Conservation (phyloP, 2,888 invertebrate species). For the Glyphotaelius pellucidus region DNA sequence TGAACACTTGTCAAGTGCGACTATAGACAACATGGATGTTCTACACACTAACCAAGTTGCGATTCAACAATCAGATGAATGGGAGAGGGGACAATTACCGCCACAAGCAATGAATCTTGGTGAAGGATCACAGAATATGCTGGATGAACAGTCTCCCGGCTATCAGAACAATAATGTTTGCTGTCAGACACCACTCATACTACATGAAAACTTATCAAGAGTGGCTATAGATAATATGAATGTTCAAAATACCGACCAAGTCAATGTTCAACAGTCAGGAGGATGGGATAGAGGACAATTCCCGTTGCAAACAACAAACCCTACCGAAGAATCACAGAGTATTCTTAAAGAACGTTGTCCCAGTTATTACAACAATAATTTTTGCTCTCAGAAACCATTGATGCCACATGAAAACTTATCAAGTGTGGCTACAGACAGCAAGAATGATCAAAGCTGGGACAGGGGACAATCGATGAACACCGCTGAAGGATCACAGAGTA, state of each 20-base stretch:
- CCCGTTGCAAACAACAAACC: not conserved
- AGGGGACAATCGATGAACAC: not conserved
- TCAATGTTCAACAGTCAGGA: not conserved
- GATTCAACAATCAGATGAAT: not conserved
- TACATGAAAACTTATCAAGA: conserved; percentile 18
- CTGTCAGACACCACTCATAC: not conserved
- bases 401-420: not conserved
- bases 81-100: not conserved
- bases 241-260: not conserved
- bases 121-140: conserved; percentile 4
- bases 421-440: not conserved
- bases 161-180: too few species aligned
- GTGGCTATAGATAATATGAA: not conserved
- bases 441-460: not conserved
- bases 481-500: conserved; percentile 22
- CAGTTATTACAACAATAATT: not conserved
- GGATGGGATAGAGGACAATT: not conserved
- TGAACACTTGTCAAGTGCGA: conserved; percentile 18
- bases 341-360: not conserved
- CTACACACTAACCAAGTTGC: not conserved
- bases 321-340: conserved; percentile 7
- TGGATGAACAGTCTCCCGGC: not conserved
- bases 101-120: not conserved
- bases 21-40: not conserved
- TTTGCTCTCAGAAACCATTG: not conserved